Base-by-base conservation (phyloP, 1,140 invertebrate species). In the Antheraea mylitta region DNA sequence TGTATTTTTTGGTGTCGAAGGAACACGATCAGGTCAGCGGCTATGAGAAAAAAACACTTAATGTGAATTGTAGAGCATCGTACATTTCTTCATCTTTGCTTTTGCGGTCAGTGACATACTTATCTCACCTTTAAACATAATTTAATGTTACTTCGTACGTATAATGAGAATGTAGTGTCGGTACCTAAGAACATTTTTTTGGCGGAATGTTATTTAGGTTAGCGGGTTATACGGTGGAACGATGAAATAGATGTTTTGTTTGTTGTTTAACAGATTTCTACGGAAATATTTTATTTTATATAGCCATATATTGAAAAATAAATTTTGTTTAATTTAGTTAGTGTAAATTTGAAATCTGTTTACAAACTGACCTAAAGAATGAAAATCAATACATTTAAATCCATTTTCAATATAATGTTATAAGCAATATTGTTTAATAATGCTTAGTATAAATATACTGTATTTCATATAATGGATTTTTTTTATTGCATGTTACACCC, bases 11-110 rank as follows among this genome's bases (percentile, higher is more conserved):
- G 58, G 66, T 64, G 68, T 59, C 18, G 67, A 66, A 59, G 64
- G 18, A 65, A 65, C 64, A 13, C 64, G 38, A 48, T 66, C 73
- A 77, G 86, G 86, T 88, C 80, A 88, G 77, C 80, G 72, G 83
- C 19, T 22, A 11, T 16, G 85, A 84, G 85, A 88, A 36, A 36
- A 66, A 58, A 66, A 36, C 22, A 66, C 65, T 30, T 64, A 18
- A 45, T 18, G n/a, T 22, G 16, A 45, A 48, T 64, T 45, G 63
- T 63, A 63, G 61, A 63, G 11, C 61, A 63, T 30, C 61, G 61
- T 63, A 37, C 18, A 63, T 63, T 63, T 63, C 61, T 63, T 63
- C 61, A 63, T 63, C 59, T 60, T 37, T 53, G 45, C 45, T 53
- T 53, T 53, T 16, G 45, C 45, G 45, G 45, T 53, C 45, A 53